These are phyloP conservation scores for Boloria euphrosyne DNA, from an alignment of 2,888 invertebrate genomes.

Conservation along the genomic window DNA sequence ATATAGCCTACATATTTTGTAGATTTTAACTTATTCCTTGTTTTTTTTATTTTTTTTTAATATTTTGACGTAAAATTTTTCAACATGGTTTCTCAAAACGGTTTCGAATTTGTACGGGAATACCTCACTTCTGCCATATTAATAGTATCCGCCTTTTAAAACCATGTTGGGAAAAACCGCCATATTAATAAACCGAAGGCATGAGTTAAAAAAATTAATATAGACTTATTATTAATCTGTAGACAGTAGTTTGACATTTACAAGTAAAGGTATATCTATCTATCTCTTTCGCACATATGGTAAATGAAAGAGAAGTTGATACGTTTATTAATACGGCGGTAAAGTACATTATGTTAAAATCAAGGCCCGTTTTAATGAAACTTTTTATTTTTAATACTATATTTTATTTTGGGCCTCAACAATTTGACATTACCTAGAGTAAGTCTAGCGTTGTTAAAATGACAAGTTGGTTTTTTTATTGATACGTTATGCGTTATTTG, in stretches of 20 bases:
- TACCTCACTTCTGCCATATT: slow-evolving; percentile 36
- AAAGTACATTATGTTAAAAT: slow-evolving; percentile 23
- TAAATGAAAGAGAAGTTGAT: slow-evolving; percentile 3
- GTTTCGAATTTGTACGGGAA: slow-evolving; percentile 27
- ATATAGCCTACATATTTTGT: slow-evolving; percentile 52
- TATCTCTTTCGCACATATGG: slow-evolving; percentile 7
- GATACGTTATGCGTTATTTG: slow-evolving; percentile 18
- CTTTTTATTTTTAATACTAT: slow-evolving; percentile 22
- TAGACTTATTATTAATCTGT: slow-evolving; percentile 10
- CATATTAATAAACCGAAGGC: slow-evolving; percentile 22
- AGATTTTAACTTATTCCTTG: slow-evolving; percentile 50
- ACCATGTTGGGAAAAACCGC: slow-evolving; percentile 12
- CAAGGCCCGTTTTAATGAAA: slow-evolving; percentile 31
- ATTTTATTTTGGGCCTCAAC: slow-evolving; percentile 48
- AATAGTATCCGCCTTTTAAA: slow-evolving; percentile 28
- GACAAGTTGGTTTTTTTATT: slow-evolving; percentile 66
- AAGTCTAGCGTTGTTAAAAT: slow-evolving; percentile 76
- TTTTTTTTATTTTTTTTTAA: slow-evolving; percentile 20
- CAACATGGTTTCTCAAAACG: slow-evolving; percentile 35
- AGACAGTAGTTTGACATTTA: slow-evolving; percentile 4
- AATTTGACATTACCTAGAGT: slow-evolving; percentile 81
- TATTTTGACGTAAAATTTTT: slow-evolving; percentile 32
- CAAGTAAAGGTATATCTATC: neutral
- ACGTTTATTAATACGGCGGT: slow-evolving; percentile 23
- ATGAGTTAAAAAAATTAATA: neutral